A percentile compares a stretch with the other conserved stretches of the same genome.
Evolutionary conservation across 2,797 vertebrate species (phyloP).

Genomic region (Glossophaga mutica): DNA sequence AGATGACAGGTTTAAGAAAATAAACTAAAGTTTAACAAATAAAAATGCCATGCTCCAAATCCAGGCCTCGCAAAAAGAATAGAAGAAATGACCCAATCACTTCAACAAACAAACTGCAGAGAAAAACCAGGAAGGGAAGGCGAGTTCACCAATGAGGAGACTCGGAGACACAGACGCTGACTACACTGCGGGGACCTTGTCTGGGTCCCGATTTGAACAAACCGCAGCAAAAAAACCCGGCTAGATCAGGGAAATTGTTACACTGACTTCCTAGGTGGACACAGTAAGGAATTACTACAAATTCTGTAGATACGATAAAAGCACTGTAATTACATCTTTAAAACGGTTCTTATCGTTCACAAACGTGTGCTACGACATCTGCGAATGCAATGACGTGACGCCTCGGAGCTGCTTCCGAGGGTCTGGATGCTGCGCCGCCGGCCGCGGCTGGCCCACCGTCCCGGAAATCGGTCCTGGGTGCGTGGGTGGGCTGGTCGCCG

Average conservation of each 20-base stretch:
- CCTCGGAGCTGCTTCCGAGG: background rate
- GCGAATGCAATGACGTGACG: background rate
- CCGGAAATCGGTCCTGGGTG: background rate
- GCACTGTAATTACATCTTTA: background rate
- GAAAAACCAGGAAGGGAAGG: background rate
- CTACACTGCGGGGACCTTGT: fast-evolving
- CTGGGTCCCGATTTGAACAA: background rate
- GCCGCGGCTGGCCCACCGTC: background rate
- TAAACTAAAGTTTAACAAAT: background rate
- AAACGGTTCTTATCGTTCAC: background rate
- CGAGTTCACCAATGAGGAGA: background rate
- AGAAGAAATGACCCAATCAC: background rate
- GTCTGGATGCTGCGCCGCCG: background rate
- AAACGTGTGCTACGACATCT: background rate
- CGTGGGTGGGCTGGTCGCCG: no score
- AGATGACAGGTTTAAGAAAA: background rate
- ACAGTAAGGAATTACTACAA: background rate
- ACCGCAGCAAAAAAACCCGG: background rate
- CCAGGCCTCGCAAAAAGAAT: background rate
- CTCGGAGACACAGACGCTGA: background rate
- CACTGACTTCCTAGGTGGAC: background rate
- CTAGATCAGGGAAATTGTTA: background rate
- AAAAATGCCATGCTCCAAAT: background rate
- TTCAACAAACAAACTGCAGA: background rate
- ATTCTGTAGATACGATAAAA: background rate